phyloP scores from a whole-genome alignment of 2,797 vertebrate species.

The Strix occidentalis region DNA sequence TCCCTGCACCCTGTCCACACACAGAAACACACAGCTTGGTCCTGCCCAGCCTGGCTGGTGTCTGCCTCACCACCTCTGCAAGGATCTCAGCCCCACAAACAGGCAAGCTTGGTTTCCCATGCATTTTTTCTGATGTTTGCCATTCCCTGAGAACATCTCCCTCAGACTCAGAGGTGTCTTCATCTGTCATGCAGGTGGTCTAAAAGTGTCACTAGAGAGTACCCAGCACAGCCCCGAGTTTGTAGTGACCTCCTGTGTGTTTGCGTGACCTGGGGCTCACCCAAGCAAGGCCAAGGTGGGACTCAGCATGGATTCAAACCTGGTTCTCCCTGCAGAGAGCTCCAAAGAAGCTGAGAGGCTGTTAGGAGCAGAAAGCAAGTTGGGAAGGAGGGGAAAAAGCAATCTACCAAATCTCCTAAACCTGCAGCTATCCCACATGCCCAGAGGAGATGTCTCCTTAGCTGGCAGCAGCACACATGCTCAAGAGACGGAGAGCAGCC shows the following conservation, averaged over 20 bases:
- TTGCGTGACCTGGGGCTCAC: neutral
- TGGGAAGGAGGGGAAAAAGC: neutral
- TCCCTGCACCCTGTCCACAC: neutral
- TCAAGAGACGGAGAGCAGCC: neutral
- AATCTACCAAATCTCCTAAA: neutral
- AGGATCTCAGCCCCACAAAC: neutral
- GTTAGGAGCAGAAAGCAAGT: neutral
- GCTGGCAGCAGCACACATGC: neutral
- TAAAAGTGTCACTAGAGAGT: neutral
- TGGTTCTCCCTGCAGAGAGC: neutral
- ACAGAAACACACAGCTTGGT: neutral
- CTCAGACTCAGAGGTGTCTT: neutral
- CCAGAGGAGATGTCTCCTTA: neutral
- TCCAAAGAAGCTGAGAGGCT: constrained; percentile 3
- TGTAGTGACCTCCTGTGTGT: neutral
- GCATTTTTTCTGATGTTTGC: fast-evolving
- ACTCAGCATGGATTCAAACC: neutral
- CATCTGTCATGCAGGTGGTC: neutral
- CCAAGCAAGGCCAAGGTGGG: neutral
- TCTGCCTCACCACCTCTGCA: neutral
- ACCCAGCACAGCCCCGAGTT: neutral
- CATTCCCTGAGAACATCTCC: neutral
- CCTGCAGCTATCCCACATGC: neutral
- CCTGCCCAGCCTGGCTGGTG: neutral
- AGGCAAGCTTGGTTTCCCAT: neutral